Conservation (phyloP, 2,113 vertebrate genomes). For the Elanus axillaris region DNA sequence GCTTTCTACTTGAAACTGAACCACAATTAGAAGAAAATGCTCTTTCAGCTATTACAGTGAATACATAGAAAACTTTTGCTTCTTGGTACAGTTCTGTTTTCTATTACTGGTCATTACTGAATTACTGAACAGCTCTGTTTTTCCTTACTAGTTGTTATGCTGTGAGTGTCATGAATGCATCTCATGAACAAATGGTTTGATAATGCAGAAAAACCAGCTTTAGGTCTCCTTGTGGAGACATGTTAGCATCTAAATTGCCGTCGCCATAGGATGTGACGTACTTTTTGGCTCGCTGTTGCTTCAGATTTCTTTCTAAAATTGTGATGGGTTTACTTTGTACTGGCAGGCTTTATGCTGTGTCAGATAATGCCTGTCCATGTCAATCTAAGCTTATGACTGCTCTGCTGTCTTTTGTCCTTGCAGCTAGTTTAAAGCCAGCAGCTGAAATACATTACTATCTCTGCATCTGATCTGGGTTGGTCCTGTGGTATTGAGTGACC, state of each 20-base stretch:
- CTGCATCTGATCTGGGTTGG: neutral
- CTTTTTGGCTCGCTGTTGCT: neutral
- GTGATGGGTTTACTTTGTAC: neutral
- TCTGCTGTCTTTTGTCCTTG: neutral
- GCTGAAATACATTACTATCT: neutral
- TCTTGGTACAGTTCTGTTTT: neutral
- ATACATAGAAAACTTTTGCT: neutral
- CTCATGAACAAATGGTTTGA: neutral
- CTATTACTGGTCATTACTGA: neutral
- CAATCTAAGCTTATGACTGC: neutral
- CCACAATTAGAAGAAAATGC: neutral
- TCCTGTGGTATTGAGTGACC: neutral
- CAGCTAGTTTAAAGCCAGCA: neutral
- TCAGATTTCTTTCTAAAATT: fast-evolving
- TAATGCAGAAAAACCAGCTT: neutral
- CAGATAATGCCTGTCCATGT: fast-evolving
- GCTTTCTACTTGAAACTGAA: neutral
- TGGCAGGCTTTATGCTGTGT: neutral
- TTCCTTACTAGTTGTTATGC: neutral
- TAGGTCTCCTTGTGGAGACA: neutral
- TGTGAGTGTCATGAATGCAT: neutral
- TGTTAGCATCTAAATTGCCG: neutral
- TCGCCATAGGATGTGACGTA: fast-evolving
- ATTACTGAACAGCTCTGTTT: neutral
- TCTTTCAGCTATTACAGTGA: neutral